Evolutionary conservation across 2,113 vertebrate genomes (phyloP).

Genomic region (Orycteropus afer): DNA sequence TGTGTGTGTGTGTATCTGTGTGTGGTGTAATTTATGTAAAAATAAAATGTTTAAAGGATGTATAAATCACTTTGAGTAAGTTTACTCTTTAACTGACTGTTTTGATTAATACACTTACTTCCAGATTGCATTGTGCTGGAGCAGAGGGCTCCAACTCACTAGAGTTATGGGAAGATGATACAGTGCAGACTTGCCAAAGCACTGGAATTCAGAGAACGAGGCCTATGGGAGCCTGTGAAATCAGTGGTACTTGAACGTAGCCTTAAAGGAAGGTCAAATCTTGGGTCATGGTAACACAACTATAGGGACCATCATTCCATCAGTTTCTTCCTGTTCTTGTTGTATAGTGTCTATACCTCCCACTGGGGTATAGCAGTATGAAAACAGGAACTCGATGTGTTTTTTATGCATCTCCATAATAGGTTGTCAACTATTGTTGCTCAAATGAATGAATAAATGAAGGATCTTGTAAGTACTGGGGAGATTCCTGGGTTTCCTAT

Average conservation of each 20-base stretch:
- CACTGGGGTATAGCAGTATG: no score
- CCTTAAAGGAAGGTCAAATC: background rate
- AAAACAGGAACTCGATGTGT: background rate
- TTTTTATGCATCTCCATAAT: background rate
- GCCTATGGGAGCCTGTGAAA: accelerated
- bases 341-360: background rate
- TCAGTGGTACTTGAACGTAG: background rate
- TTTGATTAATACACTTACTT: background rate
- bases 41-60: background rate
- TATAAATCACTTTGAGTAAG: background rate
- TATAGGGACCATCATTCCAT: accelerated
- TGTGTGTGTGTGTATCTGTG: no score
- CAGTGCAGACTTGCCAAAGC: background rate
- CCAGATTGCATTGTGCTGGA: background rate
- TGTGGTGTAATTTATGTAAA: background rate
- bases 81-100: background rate
- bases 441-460: background rate
- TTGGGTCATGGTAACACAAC: background rate
- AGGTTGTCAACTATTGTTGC: background rate
- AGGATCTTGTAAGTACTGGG: background rate
- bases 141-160: no score
- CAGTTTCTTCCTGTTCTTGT: background rate
- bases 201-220: background rate
- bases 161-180: background rate
- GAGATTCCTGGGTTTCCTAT: background rate